Evolutionary conservation across 2,113 vertebrate species (phyloP).

Genomic region (Serinus canaria): DNA sequence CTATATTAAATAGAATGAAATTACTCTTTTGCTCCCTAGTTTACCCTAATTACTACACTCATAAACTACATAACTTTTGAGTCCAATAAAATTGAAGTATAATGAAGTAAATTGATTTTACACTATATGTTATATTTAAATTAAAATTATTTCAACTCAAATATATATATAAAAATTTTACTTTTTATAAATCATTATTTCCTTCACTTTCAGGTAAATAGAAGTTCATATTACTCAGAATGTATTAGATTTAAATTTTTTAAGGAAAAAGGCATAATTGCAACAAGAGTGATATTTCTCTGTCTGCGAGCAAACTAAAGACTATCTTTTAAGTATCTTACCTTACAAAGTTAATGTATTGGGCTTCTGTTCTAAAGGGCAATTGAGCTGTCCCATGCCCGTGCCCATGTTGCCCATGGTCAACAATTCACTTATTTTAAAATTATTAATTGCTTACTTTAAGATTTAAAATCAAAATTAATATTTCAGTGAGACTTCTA

Average conservation of each 20-base stretch:
- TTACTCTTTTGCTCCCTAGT: not conserved
- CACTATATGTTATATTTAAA: not conserved
- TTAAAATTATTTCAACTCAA: not conserved
- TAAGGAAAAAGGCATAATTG: not conserved
- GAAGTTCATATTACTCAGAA: not conserved
- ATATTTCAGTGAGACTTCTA: not conserved
- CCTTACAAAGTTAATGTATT: not conserved
- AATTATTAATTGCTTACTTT: not conserved
- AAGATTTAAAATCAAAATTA: not conserved
- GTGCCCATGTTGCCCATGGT: too few relatives aligned
- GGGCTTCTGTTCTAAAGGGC: not conserved
- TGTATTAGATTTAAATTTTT: not conserved
- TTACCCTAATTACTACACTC: constrained; percentile 21
- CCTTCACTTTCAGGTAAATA: not conserved
- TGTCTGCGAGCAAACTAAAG: not conserved
- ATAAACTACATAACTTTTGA: not conserved
- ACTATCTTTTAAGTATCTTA: not conserved
- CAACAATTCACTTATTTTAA: not conserved
- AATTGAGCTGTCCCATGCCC: not conserved
- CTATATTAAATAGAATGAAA: constrained; percentile 9
- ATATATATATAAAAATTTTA: not conserved
- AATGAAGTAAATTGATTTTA: constrained; percentile 4
- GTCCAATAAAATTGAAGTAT: constrained; percentile 17
- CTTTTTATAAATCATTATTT: not conserved
- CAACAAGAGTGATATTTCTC: not conserved